phyloP scores from a whole-genome alignment of 23 tunicate species.

The Trididemnum clinides region DNA sequence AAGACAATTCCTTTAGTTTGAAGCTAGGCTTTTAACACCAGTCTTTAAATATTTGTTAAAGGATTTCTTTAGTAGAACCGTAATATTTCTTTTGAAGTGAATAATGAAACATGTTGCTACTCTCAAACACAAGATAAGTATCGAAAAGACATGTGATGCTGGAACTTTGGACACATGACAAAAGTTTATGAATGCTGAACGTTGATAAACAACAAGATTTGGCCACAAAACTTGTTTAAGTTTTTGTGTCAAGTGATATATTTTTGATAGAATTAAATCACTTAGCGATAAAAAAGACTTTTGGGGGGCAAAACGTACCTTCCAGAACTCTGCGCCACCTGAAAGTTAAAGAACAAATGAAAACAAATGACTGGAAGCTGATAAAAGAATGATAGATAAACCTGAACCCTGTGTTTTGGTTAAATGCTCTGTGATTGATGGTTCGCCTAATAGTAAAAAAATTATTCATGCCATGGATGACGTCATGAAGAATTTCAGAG shows the following conservation, averaged over 20 bases:
- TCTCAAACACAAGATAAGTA: neutral
- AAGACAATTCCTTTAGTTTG: neutral
- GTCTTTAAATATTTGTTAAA: neutral
- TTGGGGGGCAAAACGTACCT: neutral
- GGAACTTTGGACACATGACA: neutral
- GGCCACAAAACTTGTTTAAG: neutral
- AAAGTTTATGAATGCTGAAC: neutral
- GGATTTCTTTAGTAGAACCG: neutral
- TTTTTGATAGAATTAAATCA: neutral
- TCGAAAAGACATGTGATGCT: neutral
- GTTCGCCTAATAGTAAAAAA: too few species aligned
- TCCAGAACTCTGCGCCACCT: neutral
- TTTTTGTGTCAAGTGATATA: constrained; percentile 6
- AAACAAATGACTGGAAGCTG: neutral
- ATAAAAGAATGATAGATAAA: neutral
- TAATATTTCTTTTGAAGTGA: neutral
- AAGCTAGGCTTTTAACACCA: neutral
- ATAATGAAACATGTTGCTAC: neutral
- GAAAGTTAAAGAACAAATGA: neutral
- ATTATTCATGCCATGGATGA: too few species aligned
- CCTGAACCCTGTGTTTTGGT: constrained; percentile 10
- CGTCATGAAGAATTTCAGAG: neutral
- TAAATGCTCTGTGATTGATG: too few species aligned
- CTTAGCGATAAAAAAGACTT: neutral
- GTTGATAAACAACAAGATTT: neutral